Evolutionary conservation across 2,797 vertebrate species (phyloP).

Genomic region (Gallinago stenura): DNA sequence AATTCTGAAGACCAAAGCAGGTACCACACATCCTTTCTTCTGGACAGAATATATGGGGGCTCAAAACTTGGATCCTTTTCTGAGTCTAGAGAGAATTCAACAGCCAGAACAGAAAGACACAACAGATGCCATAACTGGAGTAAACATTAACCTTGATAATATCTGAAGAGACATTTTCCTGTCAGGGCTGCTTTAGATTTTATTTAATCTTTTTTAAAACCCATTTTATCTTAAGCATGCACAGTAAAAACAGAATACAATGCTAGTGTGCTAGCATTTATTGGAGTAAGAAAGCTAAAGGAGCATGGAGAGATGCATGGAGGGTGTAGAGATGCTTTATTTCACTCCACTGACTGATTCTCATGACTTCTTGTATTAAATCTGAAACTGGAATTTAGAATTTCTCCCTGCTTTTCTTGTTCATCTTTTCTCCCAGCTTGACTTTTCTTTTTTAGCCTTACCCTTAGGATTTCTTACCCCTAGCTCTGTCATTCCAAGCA

Average conservation of each 20-base stretch:
- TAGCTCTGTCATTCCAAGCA: slow-evolving; percentile 5
- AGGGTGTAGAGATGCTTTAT: not conserved
- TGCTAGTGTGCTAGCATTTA: not conserved
- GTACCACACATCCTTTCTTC: not conserved
- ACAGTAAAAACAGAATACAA: not conserved
- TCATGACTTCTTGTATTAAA: not conserved
- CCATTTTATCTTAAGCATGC: not conserved
- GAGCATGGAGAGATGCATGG: not conserved
- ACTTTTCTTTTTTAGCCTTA: slow-evolving; percentile 15
- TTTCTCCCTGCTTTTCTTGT: not conserved
- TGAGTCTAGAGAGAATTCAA: not conserved
- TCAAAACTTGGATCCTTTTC: not conserved
- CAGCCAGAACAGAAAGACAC: not conserved
- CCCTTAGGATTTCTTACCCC: not conserved
- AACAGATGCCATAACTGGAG: not conserved
- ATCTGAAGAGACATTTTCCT: not conserved
- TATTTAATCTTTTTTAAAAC: not conserved
- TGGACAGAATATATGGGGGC: rapidly evolving
- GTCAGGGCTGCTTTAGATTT: not conserved
- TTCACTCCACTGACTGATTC: not conserved
- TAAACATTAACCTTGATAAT: not conserved
- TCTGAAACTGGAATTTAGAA: not conserved
- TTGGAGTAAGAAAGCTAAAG: not conserved
- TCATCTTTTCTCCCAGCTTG: slow-evolving; percentile 29
- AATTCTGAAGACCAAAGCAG: not conserved